These are phyloP conservation scores for Apteryx owenii DNA, from an alignment of 2,113 vertebrate genomes.

Conservation along the genomic window DNA sequence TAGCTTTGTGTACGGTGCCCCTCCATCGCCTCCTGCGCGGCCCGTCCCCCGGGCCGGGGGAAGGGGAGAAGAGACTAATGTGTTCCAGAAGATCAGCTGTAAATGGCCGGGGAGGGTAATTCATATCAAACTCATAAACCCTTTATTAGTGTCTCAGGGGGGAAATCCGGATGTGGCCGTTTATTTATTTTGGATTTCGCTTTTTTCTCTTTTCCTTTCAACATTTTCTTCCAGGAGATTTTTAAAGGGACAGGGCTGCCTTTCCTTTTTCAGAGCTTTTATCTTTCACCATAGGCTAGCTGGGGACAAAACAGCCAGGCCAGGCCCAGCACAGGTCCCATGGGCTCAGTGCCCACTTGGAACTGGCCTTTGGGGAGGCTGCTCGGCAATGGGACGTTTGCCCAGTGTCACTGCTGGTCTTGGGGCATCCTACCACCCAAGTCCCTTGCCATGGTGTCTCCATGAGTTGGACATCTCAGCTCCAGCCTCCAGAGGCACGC, in stretches of 20 bases:
- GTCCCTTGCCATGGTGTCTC: neutral
- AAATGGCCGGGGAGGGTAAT: slow-evolving; percentile 68
- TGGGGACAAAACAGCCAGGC: neutral
- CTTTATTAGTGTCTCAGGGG: slow-evolving; percentile 76
- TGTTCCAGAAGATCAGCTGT: slow-evolving; percentile 78
- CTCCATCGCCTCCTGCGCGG: fast-evolving
- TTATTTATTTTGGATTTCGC: slow-evolving; percentile 78
- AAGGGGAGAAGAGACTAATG: slow-evolving; percentile 59
- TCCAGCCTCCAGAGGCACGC: neutral
- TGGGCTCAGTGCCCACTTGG: neutral
- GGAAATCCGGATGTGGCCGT: slow-evolving; percentile 77
- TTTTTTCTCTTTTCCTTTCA: slow-evolving; percentile 44
- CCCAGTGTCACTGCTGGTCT: neutral
- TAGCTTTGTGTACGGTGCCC: neutral
- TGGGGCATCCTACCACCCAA: fast-evolving
- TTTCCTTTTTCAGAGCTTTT: neutral
- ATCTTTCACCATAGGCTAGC: neutral
- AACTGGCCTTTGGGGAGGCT: neutral
- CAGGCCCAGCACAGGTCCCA: neutral
- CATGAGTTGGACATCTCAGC: neutral
- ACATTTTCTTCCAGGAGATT: slow-evolving; percentile 54
- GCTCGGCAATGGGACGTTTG: fast-evolving
- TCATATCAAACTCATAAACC: slow-evolving; percentile 75
- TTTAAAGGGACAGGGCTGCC: slow-evolving; percentile 73
- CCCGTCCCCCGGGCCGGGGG: neutral